Percentiles rank a stretch among this genome's conserved stretches.
Conservation (phyloP, 2,888 invertebrate species). For the Bellardia bayeri region DNA sequence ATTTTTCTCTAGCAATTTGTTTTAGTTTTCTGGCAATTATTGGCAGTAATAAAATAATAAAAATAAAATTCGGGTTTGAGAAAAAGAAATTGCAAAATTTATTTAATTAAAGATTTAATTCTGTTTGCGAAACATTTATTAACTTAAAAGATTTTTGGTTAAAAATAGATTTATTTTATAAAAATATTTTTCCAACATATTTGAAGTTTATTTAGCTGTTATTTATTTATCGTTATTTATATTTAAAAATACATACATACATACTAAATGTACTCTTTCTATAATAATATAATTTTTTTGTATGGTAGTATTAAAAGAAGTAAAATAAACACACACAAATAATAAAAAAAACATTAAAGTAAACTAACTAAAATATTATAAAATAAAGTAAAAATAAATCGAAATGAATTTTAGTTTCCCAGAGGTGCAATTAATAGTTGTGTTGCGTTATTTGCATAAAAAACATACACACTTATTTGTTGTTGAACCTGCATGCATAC, state of each 20-base stretch:
- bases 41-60: conserved; percentile 35
- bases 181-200: conserved; percentile 5
- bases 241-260: not conserved
- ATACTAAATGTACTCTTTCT: too few relatives aligned
- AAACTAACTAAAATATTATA: conserved; percentile 19
- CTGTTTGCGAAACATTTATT: conserved; percentile 17
- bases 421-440: conserved; percentile 46
- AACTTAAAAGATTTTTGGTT: conserved; percentile 17
- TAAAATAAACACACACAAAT: not conserved
- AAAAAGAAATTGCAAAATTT: conserved; percentile 3
- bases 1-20: conserved; percentile 1
- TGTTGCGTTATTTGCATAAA: conserved; percentile 38
- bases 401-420: conserved; percentile 47
- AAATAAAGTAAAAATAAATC: conserved; percentile 31
- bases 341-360: not conserved
- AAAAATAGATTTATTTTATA: not conserved
- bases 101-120: conserved; percentile 31
- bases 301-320: conserved; percentile 35
- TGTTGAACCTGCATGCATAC: not conserved
- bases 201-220: conserved; percentile 19
- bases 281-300: too few relatives aligned
- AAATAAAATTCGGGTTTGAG: not conserved
- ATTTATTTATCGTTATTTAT: not conserved
- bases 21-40: conserved; percentile 40
- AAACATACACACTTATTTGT: not conserved